phyloP scores from a whole-genome alignment of 2,888 invertebrate genomes.

The Neoscelio sp. region DNA sequence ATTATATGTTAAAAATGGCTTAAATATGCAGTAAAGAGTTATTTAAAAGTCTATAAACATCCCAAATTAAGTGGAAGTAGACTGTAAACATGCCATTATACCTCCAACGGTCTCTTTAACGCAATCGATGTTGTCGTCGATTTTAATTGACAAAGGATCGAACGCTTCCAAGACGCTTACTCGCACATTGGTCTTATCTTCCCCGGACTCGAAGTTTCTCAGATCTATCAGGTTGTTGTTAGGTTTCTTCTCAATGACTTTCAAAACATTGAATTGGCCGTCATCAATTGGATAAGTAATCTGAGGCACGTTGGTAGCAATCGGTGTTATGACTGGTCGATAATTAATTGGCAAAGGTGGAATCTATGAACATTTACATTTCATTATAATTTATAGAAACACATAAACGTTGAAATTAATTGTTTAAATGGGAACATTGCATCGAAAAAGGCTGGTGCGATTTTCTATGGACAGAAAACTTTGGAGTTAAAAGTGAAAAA shows the following conservation, averaged over 20 bases:
- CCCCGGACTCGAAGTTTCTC: constrained; percentile 82
- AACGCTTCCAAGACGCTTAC: constrained; percentile 93
- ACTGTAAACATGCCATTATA: constrained; percentile 46
- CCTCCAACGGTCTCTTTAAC: constrained; percentile 67
- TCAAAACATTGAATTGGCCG: constrained; percentile 81
- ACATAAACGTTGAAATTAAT: no score
- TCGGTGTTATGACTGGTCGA: constrained; percentile 72
- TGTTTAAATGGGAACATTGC: no score
- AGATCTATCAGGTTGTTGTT: constrained; percentile 86
- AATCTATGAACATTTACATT: constrained; percentile 75
- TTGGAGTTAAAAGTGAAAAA: no score
- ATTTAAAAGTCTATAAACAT: no score
- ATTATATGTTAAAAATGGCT: no score
- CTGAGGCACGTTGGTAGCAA: constrained; percentile 64
- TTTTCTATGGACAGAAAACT: no score
- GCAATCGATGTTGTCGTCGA: constrained; percentile 84
- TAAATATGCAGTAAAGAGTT: no score
- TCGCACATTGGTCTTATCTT: constrained; percentile 84
- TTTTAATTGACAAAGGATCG: constrained; percentile 90
- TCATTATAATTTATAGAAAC: constrained; percentile 2
- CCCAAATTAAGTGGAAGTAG: no score
- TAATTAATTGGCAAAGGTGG: constrained; percentile 81
- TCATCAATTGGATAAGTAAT: constrained; percentile 74
- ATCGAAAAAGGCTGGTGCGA: no score
- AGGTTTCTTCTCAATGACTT: constrained; percentile 83